Evolutionary conservation across 1,140 invertebrate species (phyloP).

Genomic region (Cryptotermes secundus): DNA sequence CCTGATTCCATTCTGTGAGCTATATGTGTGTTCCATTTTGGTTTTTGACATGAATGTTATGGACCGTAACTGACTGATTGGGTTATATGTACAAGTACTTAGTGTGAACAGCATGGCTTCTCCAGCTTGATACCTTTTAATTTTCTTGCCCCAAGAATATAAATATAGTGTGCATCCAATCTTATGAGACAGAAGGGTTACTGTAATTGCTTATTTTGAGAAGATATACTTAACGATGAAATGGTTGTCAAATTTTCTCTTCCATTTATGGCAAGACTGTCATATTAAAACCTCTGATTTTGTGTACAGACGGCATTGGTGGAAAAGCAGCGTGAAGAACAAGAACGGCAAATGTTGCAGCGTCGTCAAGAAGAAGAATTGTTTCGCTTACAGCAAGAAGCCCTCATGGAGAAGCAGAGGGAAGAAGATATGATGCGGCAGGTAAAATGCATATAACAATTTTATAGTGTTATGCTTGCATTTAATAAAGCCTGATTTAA

Average conservation of each 20-base stretch:
- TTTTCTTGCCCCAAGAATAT: background rate
- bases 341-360: constrained; percentile 36
- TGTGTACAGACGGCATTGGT: constrained; percentile 30
- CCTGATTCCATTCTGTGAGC: background rate
- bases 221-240: no score
- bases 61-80: no score
- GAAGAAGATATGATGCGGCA: constrained; percentile 27
- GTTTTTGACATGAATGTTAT: no score
- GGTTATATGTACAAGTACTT: no score
- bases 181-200: no score
- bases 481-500: no score
- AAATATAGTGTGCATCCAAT: background rate
- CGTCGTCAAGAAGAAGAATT: constrained; percentile 36
- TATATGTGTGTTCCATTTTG: no score
- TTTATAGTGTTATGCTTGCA: background rate
- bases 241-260: background rate
- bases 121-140: no score
- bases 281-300: background rate
- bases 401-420: constrained; percentile 31
- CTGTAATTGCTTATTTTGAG: no score
- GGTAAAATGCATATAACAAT: constrained; percentile 10
- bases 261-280: background rate
- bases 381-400: constrained; percentile 36
- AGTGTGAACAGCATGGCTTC: no score
- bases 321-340: constrained; percentile 35